phyloP scores from a whole-genome alignment of 1,140 invertebrate genomes.

The Tribolium castaneum region DNA sequence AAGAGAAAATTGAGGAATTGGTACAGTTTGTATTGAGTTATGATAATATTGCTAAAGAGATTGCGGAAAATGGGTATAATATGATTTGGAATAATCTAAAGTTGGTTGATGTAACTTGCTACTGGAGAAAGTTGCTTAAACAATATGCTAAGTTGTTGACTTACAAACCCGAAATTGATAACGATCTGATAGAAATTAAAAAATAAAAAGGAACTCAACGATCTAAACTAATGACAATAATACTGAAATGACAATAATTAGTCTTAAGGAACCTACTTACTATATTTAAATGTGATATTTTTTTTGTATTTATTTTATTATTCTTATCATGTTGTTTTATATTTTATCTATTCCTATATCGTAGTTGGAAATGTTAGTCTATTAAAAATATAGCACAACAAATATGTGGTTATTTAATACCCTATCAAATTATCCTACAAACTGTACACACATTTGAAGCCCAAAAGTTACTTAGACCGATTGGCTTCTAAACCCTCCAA shows the following conservation, averaged over 20 bases:
- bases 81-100: conserved; percentile 88
- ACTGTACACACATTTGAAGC: no score
- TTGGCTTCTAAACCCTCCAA: no score
- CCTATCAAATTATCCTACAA: no score
- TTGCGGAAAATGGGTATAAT: conserved; percentile 83
- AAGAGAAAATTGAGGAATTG: conserved; percentile 76
- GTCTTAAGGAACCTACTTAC: background rate
- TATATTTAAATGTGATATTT: conserved; percentile 18
- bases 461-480: no score
- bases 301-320: background rate
- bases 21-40: conserved; percentile 83
- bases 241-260: conserved; percentile 29
- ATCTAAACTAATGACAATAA: conserved; percentile 34
- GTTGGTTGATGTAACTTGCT: conserved; percentile 86
- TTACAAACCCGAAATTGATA: conserved; percentile 73
- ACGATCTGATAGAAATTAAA: conserved; percentile 68
- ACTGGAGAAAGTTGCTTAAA: conserved; percentile 86
- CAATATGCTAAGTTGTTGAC: conserved; percentile 82
- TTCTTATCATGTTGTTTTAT: background rate
- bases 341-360: background rate
- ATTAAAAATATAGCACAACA: no score
- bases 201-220: conserved; percentile 7
- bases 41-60: conserved; percentile 80
- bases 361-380: no score
- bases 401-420: no score